phyloP scores from a whole-genome alignment of 1,140 invertebrate species.

The Pinna nobilis region DNA sequence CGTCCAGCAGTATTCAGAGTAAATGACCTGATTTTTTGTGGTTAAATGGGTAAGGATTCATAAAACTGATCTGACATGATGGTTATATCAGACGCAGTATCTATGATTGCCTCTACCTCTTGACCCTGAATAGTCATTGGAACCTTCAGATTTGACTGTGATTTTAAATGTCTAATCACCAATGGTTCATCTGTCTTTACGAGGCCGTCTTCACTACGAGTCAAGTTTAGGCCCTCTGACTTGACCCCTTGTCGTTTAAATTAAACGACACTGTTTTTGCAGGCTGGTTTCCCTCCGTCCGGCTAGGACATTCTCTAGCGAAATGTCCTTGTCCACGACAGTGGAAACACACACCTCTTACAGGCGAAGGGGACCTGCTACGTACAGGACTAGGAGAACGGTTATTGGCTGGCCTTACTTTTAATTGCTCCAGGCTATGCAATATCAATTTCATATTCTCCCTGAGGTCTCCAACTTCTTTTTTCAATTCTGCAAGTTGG shows the following conservation, averaged over 20 bases:
- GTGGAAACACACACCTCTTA: constrained; percentile 3
- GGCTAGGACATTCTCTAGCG: no score
- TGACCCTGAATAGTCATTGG: background rate
- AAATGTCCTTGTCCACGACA: no score
- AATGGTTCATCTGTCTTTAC: background rate
- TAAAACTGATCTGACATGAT: constrained; percentile 23
- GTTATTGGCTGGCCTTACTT: background rate
- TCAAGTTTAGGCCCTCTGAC: background rate
- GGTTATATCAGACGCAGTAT: constrained; percentile 21
- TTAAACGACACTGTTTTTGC: background rate
- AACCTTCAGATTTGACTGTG: constrained; percentile 1
- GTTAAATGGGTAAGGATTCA: background rate
- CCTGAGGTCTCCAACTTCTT: background rate
- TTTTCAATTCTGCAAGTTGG: no score
- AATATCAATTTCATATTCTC: background rate
- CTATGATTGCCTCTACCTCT: constrained; percentile 8
- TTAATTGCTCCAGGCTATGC: background rate
- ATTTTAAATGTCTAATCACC: background rate
- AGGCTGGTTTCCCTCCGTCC: background rate
- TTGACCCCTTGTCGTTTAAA: constrained; percentile 36
- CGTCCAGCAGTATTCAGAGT: constrained; percentile 21
- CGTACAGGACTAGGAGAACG: background rate
- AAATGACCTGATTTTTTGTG: constrained; percentile 3
- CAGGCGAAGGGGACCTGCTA: background rate
- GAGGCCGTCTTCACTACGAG: background rate